These are phyloP conservation scores for Tillus elongatus DNA, from an alignment of 2,888 invertebrate species.

Conservation along the genomic window DNA sequence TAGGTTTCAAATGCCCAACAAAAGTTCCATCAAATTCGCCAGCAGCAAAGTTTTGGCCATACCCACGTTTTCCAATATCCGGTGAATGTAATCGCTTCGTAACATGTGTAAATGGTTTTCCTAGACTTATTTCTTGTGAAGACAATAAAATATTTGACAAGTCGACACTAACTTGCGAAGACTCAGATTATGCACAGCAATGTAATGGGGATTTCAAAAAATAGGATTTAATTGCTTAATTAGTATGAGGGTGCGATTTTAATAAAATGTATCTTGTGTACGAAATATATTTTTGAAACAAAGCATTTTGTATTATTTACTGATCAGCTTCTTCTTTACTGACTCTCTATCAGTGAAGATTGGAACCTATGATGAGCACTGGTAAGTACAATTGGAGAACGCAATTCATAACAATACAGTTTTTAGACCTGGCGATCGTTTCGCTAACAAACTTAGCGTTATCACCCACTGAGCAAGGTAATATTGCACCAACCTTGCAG, in stretches of 20 bases:
- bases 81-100: conserved; percentile 81
- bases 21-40: conserved; percentile 72
- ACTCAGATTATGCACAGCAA: conserved; percentile 50
- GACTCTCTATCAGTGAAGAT: no score
- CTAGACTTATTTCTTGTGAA: conserved; percentile 78
- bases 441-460: no score
- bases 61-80: conserved; percentile 80
- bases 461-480: not conserved
- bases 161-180: conserved; percentile 73
- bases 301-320: no score
- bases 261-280: not conserved
- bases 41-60: conserved; percentile 86
- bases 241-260: no score
- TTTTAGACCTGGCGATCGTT: no score
- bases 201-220: conserved; percentile 35
- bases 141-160: conserved; percentile 83
- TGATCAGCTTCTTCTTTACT: no score
- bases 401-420: not conserved
- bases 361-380: no score
- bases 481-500: no score
- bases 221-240: no score
- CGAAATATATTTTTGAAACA: no score
- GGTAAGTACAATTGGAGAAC: no score
- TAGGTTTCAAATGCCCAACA: conserved; percentile 86
- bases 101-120: conserved; percentile 84